Evolutionary conservation across 1,140 invertebrate species (phyloP).

Genomic region (Vanessa atalanta): DNA sequence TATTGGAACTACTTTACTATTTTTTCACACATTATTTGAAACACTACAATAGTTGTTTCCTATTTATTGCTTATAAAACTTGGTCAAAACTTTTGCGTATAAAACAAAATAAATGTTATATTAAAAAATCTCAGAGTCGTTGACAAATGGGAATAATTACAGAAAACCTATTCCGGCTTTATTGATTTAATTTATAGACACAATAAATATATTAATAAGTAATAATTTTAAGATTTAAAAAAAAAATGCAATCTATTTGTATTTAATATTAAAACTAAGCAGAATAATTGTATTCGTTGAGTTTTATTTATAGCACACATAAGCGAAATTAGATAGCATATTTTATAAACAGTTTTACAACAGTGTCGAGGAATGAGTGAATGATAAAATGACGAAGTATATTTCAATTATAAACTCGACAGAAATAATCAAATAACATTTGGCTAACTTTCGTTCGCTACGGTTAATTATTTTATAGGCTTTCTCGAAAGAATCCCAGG

Average conservation of each 20-base stretch:
- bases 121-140: too few species aligned
- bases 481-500: too few species aligned
- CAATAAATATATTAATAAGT: neutral
- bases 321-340: slow-evolving; percentile 19
- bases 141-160: too few species aligned
- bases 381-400: neutral
- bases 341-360: slow-evolving; percentile 3
- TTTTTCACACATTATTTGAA: neutral
- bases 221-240: neutral
- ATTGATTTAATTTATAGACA: neutral
- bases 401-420: neutral
- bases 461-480: neutral
- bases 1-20: neutral
- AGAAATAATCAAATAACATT: too few species aligned
- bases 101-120: too few species aligned
- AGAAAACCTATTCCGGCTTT: neutral
- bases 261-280: slow-evolving; percentile 1
- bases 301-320: neutral
- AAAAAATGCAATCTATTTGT: neutral
- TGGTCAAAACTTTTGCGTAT: too few species aligned
- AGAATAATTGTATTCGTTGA: neutral
- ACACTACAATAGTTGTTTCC: too few species aligned
- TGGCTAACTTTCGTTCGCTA: neutral
- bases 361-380: neutral
- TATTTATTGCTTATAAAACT: too few species aligned